Evolutionary conservation across 2,888 invertebrate genomes (phyloP), one percentile per base, ranked within the genome.

Genomic region (Clunio marinus): DNA sequence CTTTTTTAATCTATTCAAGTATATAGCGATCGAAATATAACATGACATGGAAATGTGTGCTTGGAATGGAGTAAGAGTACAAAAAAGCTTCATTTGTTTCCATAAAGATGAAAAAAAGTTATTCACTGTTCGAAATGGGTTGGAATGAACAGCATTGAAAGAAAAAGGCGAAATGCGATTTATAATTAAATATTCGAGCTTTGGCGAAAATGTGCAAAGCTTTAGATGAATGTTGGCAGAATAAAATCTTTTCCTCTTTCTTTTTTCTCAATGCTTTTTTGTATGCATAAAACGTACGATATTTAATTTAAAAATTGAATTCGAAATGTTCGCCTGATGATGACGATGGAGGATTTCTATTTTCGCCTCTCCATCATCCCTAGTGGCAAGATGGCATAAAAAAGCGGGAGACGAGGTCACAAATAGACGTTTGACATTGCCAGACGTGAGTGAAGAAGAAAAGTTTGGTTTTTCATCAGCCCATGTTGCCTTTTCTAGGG

Each of bases 121-220:
- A 55, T 58, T 32, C 59, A 59, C 32, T 28, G 59, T 25, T 57
- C 41, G 55, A 25, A 22, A 25, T n/a, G 55, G 25, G 32, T 59
- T 32, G 60, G 27, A 27, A 17, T 32, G 5, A 32, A 32, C 7
- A 17, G 51, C n/a, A 51, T 51, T 51, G 37, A 60, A 60, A 60
- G 59, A 59, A 59, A 32, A 32, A n/a, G 57, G 59, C n/a, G 25
- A 59, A 59, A 59, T 59, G 60, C 60, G 60, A 60, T 60, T 60
- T 60, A 60, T 60, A 60, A 60, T 60, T 60, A 60, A 60, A 60
- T 60, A 60, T 60, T 60, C 60, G 41, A 60, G 60, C 60, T 60
- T 60, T 37, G 60, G 32, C 41, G 60, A 60, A 32, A 28, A 17
- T 32, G 32, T 32, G 58, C 58, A 32, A 27, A 32, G 17, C 15